These are phyloP conservation scores for Oceanodroma tethys DNA, from an alignment of 2,113 vertebrate genomes.

Conservation along the genomic window DNA sequence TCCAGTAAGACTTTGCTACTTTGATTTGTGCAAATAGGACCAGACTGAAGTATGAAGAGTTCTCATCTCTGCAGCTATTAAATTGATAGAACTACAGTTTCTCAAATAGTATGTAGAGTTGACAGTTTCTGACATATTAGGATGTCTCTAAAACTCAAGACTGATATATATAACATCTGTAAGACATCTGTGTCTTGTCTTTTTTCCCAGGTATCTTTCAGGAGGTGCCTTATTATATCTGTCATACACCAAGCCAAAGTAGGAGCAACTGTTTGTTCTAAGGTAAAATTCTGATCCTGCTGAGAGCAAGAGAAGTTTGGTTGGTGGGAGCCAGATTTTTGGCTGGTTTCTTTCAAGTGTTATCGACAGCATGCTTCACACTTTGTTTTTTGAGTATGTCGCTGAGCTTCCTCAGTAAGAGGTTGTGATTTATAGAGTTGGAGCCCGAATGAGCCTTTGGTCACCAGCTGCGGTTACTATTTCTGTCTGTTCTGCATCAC, in stretches of 20 bases:
- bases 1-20: background rate
- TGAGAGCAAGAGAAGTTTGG: background rate
- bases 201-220: background rate
- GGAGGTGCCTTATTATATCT: background rate
- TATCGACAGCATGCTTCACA: background rate
- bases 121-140: background rate
- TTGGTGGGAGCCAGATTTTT: background rate
- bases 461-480: background rate
- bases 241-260: background rate
- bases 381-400: background rate
- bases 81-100: background rate
- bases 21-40: background rate
- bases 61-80: background rate
- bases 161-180: background rate
- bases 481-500: background rate
- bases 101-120: background rate
- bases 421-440: background rate
- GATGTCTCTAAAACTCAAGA: background rate
- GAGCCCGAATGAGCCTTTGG: background rate
- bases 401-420: background rate
- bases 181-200: background rate
- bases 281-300: background rate
- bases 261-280: background rate
- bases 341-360: background rate
- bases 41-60: background rate